These are phyloP conservation scores for Phrynosoma blainvillii DNA, from an alignment of 2,113 vertebrate species.

Conservation along the genomic window DNA sequence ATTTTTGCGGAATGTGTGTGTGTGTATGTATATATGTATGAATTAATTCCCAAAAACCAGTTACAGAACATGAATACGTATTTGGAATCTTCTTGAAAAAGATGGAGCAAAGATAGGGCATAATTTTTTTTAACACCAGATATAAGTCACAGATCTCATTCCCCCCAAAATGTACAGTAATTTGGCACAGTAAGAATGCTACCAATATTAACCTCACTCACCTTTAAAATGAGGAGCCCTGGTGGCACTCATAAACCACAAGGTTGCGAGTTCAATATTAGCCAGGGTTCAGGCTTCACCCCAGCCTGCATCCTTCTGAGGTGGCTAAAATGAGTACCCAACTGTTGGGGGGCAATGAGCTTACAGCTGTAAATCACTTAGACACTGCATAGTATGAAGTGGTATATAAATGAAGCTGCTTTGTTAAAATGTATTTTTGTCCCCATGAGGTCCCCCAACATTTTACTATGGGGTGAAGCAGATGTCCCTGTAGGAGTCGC, in stretches of 20 bases:
- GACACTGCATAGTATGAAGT: too few species aligned
- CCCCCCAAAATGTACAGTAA: not conserved
- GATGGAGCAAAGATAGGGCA: not conserved
- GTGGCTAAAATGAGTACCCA: too few species aligned
- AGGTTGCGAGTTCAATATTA: too few species aligned
- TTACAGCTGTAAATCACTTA: too few species aligned
- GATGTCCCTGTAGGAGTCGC: too few species aligned
- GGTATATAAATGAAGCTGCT: too few species aligned
- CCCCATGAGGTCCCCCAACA: not conserved
- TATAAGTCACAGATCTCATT: fast-evolving
- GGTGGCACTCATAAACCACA: too few species aligned
- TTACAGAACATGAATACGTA: not conserved
- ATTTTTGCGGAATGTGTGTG: not conserved
- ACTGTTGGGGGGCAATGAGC: too few species aligned
- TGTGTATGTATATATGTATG: not conserved
- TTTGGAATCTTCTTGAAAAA: conserved; percentile 2
- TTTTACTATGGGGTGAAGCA: not conserved
- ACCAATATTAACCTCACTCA: not conserved
- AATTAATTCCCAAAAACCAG: conserved; percentile 10
- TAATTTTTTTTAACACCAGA: not conserved
- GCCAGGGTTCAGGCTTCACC: too few species aligned
- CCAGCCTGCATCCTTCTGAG: too few species aligned
- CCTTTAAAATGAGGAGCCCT: not conserved
- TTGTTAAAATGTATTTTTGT: not conserved
- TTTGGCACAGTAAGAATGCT: not conserved